phyloP scores from a whole-genome alignment of 2,888 invertebrate genomes.

The Danaus chrysippus region DNA sequence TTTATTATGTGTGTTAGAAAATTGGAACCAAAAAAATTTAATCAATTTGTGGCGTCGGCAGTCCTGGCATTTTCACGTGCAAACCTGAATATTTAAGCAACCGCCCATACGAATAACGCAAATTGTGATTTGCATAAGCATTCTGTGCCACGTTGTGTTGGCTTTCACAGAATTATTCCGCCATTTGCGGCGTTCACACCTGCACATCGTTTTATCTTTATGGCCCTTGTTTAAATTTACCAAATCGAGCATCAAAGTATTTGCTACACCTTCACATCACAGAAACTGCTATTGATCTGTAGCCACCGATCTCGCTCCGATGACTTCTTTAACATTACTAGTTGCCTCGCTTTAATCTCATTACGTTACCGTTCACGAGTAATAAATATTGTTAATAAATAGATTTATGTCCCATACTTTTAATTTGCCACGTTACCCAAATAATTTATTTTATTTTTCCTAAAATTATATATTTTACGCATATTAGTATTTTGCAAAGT shows the following conservation, averaged over 20 bases:
- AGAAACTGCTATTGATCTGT: slow-evolving; percentile 20
- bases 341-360: slow-evolving; percentile 1
- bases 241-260: slow-evolving; percentile 32
- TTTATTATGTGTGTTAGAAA: background rate
- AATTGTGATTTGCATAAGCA: slow-evolving; percentile 59
- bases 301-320: slow-evolving; percentile 13
- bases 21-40: slow-evolving; percentile 26
- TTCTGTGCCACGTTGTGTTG: slow-evolving; percentile 40
- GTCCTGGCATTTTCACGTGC: slow-evolving; percentile 28
- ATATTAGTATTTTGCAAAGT: slow-evolving; percentile 4
- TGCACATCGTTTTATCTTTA: slow-evolving; percentile 31
- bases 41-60: slow-evolving; percentile 32
- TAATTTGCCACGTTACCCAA: no score
- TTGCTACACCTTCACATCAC: slow-evolving; percentile 22
- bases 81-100: slow-evolving; percentile 33
- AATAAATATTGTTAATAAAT: background rate
- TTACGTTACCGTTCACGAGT: background rate
- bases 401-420: no score
- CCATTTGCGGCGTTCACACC: slow-evolving; percentile 39
- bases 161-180: slow-evolving; percentile 41
- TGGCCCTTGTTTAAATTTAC: slow-evolving; percentile 28
- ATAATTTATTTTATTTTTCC: no score
- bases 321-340: slow-evolving; percentile 1
- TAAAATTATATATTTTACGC: background rate
- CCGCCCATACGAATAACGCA: slow-evolving; percentile 39